Conservation (phyloP, 2,113 vertebrate species). For the Tricholaema leucomelas region DNA sequence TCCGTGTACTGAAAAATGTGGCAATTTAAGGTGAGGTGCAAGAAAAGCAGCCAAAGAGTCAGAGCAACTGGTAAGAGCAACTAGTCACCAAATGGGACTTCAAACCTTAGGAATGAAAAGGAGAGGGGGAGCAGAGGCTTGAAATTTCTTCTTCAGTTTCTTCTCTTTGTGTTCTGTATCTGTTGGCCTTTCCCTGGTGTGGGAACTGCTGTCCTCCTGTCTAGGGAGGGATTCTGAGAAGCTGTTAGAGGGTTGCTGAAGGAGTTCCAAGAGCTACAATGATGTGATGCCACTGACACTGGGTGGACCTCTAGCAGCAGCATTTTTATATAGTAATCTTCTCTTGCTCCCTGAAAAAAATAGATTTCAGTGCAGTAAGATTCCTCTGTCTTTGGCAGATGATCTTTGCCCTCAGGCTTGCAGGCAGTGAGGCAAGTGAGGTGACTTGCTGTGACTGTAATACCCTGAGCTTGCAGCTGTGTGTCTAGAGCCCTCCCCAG, state of each 20-base stretch:
- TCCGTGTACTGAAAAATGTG: not conserved
- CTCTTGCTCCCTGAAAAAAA: not conserved
- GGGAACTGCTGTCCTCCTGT: not conserved
- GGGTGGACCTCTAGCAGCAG: not conserved
- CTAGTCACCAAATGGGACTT: not conserved
- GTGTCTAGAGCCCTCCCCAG: not conserved
- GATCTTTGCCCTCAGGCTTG: not conserved
- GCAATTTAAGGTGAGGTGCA: not conserved
- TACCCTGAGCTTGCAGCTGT: fast-evolving
- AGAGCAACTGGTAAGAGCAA: not conserved
- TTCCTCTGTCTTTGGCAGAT: not conserved
- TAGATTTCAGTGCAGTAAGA: not conserved
- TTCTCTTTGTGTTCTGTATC: not conserved
- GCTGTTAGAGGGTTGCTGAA: not conserved
- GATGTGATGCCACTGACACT: not conserved
- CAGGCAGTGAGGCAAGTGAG: not conserved
- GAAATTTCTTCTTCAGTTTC: not conserved
- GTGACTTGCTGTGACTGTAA: not conserved
- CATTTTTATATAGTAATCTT: not conserved
- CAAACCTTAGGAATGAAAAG: not conserved
- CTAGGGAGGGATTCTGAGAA: not conserved
- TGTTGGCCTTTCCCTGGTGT: not conserved
- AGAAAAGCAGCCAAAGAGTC: not conserved
- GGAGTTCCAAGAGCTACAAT: not conserved
- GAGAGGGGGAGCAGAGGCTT: not conserved